Evolutionary conservation across 2,888 invertebrate species (phyloP).

Genomic region (Microctonus aethiopoides): DNA sequence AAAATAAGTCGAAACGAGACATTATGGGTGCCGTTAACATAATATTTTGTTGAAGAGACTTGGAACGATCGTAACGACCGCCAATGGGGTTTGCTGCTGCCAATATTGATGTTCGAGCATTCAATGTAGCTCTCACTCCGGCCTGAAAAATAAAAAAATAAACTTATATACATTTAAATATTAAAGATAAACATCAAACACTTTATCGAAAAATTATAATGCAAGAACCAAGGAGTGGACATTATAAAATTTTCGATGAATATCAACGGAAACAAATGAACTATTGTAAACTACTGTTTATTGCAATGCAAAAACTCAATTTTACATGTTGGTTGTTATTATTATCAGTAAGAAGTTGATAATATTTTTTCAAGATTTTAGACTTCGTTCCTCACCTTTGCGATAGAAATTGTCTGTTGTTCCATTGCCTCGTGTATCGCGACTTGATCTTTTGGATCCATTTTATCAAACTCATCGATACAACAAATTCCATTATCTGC

Average conservation of each 20-base stretch:
- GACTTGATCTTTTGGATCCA: conserved; percentile 97
- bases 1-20: conserved; percentile 99
- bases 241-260: no score
- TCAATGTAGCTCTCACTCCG: conserved; percentile 95
- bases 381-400: conserved; percentile 75
- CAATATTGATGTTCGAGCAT: conserved; percentile 96
- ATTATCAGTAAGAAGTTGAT: no score
- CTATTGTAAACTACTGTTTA: no score
- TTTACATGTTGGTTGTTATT: no score
- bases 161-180: background rate
- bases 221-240: no score
- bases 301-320: background rate
- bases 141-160: conserved; percentile 73
- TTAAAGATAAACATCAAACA: background rate
- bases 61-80: conserved; percentile 95
- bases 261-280: no score
- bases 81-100: conserved; percentile 99
- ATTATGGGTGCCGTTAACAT: conserved; percentile 95
- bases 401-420: conserved; percentile 98
- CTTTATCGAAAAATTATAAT: conserved; percentile 6
- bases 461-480: conserved; percentile 99
- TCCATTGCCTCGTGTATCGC: conserved; percentile 99
- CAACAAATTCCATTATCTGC: conserved; percentile 99
- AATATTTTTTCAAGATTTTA: no score
- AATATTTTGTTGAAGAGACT: conserved; percentile 95